Conservation (phyloP, 2,888 invertebrate species). For the Lepetodrilus schrolli region DNA sequence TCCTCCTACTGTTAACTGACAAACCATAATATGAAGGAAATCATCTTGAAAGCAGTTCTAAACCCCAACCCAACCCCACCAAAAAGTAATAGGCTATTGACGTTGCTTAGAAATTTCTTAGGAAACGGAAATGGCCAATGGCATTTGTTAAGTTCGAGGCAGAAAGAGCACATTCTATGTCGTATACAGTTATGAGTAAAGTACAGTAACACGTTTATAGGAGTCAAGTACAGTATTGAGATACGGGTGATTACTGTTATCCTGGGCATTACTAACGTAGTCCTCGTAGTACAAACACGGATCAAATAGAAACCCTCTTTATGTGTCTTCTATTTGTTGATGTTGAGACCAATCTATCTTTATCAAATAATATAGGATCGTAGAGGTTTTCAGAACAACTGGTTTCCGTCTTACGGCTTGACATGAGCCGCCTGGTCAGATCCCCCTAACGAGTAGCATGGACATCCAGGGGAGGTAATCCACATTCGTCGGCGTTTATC, state of each 20-base stretch:
- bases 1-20: no score
- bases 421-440: neutral
- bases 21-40: no score
- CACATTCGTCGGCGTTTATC: neutral
- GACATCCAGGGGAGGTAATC: neutral
- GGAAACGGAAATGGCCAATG: no score
- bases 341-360: neutral
- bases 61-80: no score
- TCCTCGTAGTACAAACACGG: neutral
- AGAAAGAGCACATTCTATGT: no score
- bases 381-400: neutral
- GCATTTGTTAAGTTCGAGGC: no score
- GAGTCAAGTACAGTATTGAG: no score
- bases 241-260: neutral
- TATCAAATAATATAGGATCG: neutral
- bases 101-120: no score
- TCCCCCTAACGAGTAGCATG: neutral
- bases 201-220: no score
- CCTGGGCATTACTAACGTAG: neutral
- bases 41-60: no score
- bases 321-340: neutral
- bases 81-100: no score
- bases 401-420: neutral
- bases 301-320: neutral
- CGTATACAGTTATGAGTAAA: no score